phyloP scores from a whole-genome alignment of 2,113 vertebrate genomes.

The Paramisgurnus dabryanus region DNA sequence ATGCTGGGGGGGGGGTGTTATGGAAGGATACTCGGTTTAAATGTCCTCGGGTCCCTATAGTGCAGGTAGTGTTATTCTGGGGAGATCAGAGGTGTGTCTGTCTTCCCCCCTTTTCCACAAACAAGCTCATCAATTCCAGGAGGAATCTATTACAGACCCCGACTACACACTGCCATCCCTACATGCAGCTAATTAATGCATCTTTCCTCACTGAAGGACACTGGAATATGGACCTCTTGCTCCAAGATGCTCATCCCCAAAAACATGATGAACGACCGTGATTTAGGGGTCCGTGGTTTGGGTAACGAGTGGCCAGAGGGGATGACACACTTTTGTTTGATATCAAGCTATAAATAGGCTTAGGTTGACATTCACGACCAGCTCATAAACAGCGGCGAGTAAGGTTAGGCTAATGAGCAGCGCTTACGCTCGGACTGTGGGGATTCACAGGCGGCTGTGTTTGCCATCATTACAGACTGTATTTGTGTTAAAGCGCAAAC shows the following conservation, averaged over 20 bases:
- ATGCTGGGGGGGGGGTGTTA: not conserved
- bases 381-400: conserved; percentile 49
- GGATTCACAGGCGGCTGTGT: conserved; percentile 46
- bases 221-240: conserved; percentile 62
- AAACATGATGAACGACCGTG: conserved; percentile 72
- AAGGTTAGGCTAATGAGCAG: conserved; percentile 46
- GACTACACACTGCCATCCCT: conserved; percentile 65
- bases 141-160: conserved; percentile 71
- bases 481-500: conserved; percentile 36
- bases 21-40: conserved; percentile 42
- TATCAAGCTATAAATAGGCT: conserved; percentile 62
- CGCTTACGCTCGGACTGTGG: conserved; percentile 41
- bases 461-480: conserved; percentile 41
- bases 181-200: conserved; percentile 79
- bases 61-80: conserved; percentile 41
- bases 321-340: conserved; percentile 60
- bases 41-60: conserved; percentile 25
- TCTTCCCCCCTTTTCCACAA: conserved; percentile 43
- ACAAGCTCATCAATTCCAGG: conserved; percentile 68
- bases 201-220: conserved; percentile 67
- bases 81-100: conserved; percentile 42
- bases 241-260: conserved; percentile 33
- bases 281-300: conserved; percentile 62
- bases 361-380: conserved; percentile 52
- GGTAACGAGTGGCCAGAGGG: conserved; percentile 57